These are phyloP conservation scores for Brassicogethes aeneus DNA, from an alignment of 2,888 invertebrate genomes.

Conservation along the genomic window DNA sequence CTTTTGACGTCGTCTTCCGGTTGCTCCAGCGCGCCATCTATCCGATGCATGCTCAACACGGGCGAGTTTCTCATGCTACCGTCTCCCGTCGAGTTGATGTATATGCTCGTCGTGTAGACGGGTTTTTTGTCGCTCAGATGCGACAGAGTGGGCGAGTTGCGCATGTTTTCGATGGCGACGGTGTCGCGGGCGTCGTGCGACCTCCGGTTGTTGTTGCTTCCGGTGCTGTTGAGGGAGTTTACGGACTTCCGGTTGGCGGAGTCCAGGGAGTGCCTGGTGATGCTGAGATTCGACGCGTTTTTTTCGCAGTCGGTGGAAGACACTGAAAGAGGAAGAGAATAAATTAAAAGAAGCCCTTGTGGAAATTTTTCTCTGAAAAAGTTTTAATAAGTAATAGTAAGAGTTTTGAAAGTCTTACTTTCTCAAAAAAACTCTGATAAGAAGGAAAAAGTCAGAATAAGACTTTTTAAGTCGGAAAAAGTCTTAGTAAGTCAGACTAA, in stretches of 20 bases:
- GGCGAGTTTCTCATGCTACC: constrained; percentile 31
- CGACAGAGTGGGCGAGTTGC: constrained; percentile 13
- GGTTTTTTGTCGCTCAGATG: constrained; percentile 20
- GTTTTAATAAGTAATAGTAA: too few relatives aligned
- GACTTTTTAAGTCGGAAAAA: too few relatives aligned
- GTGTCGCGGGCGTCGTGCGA: constrained; percentile 17
- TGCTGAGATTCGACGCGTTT: too few relatives aligned
- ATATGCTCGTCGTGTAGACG: constrained; percentile 39
- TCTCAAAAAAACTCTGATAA: background rate
- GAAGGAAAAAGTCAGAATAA: background rate
- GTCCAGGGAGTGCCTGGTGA: too few relatives aligned
- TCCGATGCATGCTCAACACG: constrained; percentile 27
- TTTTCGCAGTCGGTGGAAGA: too few relatives aligned
- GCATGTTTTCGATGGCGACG: constrained; percentile 10
- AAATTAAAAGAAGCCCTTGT: background rate
- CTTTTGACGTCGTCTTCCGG: constrained; percentile 23
- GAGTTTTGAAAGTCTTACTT: background rate
- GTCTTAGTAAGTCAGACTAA: too few relatives aligned
- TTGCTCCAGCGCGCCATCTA: constrained; percentile 27
- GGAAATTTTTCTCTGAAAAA: too few relatives aligned
- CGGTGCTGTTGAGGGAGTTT: too few relatives aligned
- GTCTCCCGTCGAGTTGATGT: constrained; percentile 35
- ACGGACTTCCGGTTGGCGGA: background rate
- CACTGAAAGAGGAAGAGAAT: background rate
- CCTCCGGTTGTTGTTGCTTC: constrained; percentile 9